Evolutionary conservation across 2,797 vertebrate genomes (phyloP).

Genomic region (Chrosomus eos): DNA sequence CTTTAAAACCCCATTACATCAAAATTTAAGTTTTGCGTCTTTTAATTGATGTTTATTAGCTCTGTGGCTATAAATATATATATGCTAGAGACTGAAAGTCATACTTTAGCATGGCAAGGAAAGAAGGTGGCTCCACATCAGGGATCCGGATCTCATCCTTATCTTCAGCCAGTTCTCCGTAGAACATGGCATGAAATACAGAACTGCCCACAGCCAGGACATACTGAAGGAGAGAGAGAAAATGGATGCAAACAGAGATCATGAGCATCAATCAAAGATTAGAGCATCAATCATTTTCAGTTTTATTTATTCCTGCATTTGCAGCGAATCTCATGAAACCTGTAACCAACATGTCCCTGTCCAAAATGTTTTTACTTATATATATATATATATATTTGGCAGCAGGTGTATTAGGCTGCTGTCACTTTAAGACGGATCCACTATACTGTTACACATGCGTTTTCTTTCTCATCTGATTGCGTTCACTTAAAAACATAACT

Average conservation of each 20-base stretch:
- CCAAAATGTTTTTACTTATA: too few relatives aligned
- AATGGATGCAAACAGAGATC: background rate
- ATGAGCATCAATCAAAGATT: background rate
- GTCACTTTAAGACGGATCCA: too few relatives aligned
- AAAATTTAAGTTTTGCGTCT: background rate
- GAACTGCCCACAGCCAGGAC: conserved; percentile 98
- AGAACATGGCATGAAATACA: conserved; percentile 99
- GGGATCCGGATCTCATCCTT: conserved; percentile 98
- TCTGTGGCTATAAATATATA: background rate
- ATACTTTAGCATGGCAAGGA: conserved; percentile 97
- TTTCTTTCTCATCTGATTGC: too few relatives aligned
- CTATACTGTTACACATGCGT: too few relatives aligned
- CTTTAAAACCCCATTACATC: background rate
- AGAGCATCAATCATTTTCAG: background rate
- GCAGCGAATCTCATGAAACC: background rate
- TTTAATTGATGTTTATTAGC: background rate
- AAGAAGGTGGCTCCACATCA: conserved; percentile 95
- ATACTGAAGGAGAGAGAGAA: conserved; percentile 78
- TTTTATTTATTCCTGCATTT: background rate
- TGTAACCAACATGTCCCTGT: background rate
- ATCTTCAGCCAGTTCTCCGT: conserved; percentile 97
- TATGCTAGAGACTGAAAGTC: conserved; percentile 39
- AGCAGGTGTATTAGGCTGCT: too few relatives aligned
- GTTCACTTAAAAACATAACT: too few relatives aligned
- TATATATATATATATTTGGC: too few relatives aligned